These are phyloP conservation scores for Nasonovia ribisnigri DNA, from an alignment of 2,888 invertebrate genomes.

Conservation along the genomic window DNA sequence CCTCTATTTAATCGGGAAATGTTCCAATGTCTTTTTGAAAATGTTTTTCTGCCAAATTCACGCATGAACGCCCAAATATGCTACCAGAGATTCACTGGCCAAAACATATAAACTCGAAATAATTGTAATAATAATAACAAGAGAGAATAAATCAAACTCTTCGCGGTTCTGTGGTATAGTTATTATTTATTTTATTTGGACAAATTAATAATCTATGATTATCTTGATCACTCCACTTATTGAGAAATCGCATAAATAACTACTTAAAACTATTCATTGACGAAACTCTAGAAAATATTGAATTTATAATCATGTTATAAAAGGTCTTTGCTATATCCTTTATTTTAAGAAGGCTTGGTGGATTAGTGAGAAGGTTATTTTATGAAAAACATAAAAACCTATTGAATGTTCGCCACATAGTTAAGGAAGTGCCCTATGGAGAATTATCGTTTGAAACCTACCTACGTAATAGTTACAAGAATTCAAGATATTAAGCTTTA, in stretches of 20 bases:
- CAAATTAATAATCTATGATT: neutral
- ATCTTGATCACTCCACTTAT: neutral
- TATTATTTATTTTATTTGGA: neutral
- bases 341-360: neutral
- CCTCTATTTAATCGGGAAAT: neutral
- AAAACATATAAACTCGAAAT: no score
- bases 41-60: neutral
- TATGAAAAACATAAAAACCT: neutral
- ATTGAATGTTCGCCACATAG: neutral
- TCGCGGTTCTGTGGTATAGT: neutral
- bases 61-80: neutral
- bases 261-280: neutral
- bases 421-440: neutral
- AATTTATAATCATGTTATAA: neutral
- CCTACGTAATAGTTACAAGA: neutral
- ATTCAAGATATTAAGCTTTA: neutral
- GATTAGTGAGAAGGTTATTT: neutral
- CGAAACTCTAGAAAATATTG: neutral
- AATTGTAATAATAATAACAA: no score
- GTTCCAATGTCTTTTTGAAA: neutral
- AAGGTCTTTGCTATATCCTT: neutral
- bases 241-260: neutral
- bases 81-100: neutral
- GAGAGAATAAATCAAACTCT: neutral
- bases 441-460: neutral